Evolutionary conservation across 2,113 vertebrate genomes (phyloP), one percentile per base, ranked within the genome.

Genomic region (Nannospalax galili): DNA sequence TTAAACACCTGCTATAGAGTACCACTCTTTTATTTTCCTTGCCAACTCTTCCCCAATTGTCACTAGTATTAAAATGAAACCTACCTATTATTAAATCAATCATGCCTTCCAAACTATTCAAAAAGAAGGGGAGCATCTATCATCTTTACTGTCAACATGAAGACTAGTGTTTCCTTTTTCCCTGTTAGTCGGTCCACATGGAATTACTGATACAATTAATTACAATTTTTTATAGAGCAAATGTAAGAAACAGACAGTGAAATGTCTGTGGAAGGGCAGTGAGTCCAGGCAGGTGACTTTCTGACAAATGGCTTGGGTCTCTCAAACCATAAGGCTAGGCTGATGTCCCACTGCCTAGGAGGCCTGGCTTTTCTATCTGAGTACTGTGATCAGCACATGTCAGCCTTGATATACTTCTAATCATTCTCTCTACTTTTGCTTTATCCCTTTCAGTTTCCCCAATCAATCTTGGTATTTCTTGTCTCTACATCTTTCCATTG

Each of bases 1-100:
- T 98, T 98, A 98, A 98, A 97, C 97, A 98, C 90, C 96, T 98
- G 97, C 98, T 98, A 98, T 96, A 97, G 91, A 97, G 97, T 97
- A 97, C 88, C 87, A 96, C 73, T 97, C 24, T 97, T 94, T 97
- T 96, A 97, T 97, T 97, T 77, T 82, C 82, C 56, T 98, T 94
- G 98, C 95, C 97, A 97, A 89, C 72, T 92, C 90, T 97, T 93
- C 74, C 93, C 97, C 93, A 92, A 88, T 97, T 98, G 96, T 98
- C 97, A 94, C 86, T 93, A 96, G 97, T 97, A 98, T 98, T 97
- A 96, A 98, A 98, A 98, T 97, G 96, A 98, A 98, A 98, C 94
- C 97, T 94, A 97, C 88, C 96, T 97, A 98, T 98, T 98, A 98
- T 97, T 95, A 97, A 98, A 98, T 98, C 97, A 98, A 97, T 98